Percentiles rank a stretch among this genome's conserved stretches.
These are phyloP conservation scores for Campylorhamphus procurvoides DNA, from an alignment of 2,113 vertebrate species.

Conservation along the genomic window DNA sequence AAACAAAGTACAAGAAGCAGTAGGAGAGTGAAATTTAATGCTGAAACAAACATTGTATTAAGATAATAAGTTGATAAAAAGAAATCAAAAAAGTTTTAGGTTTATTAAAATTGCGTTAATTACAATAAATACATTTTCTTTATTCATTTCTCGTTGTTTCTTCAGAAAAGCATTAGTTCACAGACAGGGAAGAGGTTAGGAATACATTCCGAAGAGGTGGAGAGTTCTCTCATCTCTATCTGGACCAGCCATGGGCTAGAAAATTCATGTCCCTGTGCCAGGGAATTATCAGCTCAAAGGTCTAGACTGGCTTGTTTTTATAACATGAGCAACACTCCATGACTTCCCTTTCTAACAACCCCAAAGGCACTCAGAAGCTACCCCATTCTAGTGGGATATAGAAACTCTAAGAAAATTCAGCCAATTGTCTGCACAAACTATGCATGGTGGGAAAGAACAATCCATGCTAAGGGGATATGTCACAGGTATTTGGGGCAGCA, in stretches of 20 bases:
- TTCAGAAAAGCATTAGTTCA: background rate
- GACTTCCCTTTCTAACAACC: background rate
- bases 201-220: background rate
- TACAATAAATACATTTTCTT: background rate
- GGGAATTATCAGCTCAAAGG: background rate
- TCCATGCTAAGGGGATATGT: no score
- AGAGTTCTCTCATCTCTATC: background rate
- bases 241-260: background rate
- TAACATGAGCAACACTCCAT: background rate
- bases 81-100: background rate
- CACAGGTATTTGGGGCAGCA: background rate
- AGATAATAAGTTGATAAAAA: background rate
- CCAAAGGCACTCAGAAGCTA: background rate
- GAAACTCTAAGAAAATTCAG: background rate
- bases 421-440: background rate
- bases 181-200: background rate
- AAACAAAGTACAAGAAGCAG: background rate
- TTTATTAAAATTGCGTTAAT: background rate
- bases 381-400: rapidly evolving
- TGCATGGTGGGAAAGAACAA: background rate
- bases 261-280: background rate
- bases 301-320: background rate
- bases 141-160: background rate
- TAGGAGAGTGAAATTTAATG: background rate
- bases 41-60: background rate